phyloP scores from a whole-genome alignment of 2,113 vertebrate genomes.

The Mus spicilegus region DNA sequence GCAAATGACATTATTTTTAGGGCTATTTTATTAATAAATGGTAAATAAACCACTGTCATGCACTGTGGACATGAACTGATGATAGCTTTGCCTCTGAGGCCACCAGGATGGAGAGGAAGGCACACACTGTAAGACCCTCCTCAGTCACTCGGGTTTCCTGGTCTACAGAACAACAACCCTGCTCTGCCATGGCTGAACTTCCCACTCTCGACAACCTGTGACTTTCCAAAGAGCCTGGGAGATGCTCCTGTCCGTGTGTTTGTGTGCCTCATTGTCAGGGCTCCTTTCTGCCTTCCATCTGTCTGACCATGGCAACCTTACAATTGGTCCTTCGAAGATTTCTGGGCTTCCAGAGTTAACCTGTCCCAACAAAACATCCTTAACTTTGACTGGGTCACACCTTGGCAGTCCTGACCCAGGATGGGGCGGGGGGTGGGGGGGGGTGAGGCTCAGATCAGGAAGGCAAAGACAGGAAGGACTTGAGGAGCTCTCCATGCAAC shows the following conservation, averaged over 20 bases:
- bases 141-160: not conserved
- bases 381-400: not conserved
- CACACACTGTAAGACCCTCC: not conserved
- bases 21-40: not conserved
- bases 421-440: too few relatives aligned
- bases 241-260: not conserved
- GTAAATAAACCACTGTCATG: not conserved
- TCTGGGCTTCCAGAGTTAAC: slow-evolving; percentile 44
- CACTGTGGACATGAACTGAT: not conserved
- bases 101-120: not conserved
- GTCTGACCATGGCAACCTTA: not conserved
- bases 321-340: slow-evolving; percentile 26
- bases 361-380: slow-evolving; percentile 27
- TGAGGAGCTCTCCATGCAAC: too few relatives aligned
- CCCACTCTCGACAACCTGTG: not conserved
- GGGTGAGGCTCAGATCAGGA: not conserved
- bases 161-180: not conserved
- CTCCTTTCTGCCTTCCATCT: not conserved
- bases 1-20: not conserved
- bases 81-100: not conserved
- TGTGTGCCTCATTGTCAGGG: not conserved
- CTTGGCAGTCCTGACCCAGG: not conserved
- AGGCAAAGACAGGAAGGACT: not conserved
- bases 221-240: not conserved
- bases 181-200: not conserved